Evolutionary conservation across 1,140 invertebrate species (phyloP), one percentile per base, ranked within the genome.

Genomic region (Macrobrachium nipponense): DNA sequence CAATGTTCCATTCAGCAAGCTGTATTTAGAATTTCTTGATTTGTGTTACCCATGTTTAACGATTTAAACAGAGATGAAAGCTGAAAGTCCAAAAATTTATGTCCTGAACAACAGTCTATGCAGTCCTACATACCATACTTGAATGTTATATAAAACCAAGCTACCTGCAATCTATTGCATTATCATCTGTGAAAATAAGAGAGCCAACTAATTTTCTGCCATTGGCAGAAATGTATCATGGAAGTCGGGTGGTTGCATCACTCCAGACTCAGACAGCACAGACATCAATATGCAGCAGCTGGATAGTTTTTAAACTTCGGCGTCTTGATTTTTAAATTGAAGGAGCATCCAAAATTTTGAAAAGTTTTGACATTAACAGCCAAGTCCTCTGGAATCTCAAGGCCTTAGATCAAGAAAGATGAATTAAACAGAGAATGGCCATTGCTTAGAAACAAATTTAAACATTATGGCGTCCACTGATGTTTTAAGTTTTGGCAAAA

Each of bases 211-310:
- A 72, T 36, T 72, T 72, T 72, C 23, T 76, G 4, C 14, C 23
- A 18, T 76, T 76, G n/a, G 73, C 27, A 76, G 73, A 76, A 15
- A 36, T 76, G 18, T 76, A 76, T 44, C 73, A 59, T 20, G 73
- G 73, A 18, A 3, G 43, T 17, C 2, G 43, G 51, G 44, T 76
- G 44, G 51, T 5, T 44, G 20, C 44, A 17, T 76, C 73, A n/a
- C 44, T 76, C 12, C 73, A 76, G 44, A 10, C 44, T 18, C 51
- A n/a, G n/a, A n/a, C n/a, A n/a, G n/a, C n/a, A n/a, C n/a, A n/a
- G n/a, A n/a, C n/a, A n/a, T n/a, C 20, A 2, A 76, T 2, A 23
- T 43, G 17, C 73, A 76, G 73, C 17, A 27, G 51, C 12, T 76
- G 5, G 15, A 76, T 44, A 15, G n/a, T 36, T 76, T 76, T 76